Percentiles rank a stretch among this genome's conserved stretches.
These are phyloP conservation scores for Coracopsis vasa DNA, from an alignment of 2,113 vertebrate species.

Conservation along the genomic window DNA sequence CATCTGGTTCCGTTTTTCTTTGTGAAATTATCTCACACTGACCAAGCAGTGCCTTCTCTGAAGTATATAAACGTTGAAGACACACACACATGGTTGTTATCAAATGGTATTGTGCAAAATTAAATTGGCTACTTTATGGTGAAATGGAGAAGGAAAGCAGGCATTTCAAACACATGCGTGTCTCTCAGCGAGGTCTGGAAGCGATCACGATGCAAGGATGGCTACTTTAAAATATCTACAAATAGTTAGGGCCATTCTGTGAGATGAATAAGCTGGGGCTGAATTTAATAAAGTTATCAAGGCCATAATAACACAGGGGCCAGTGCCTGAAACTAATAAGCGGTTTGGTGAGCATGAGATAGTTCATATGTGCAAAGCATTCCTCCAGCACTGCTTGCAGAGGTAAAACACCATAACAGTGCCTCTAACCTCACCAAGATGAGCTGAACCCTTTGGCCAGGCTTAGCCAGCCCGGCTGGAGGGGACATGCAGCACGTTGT, in stretches of 20 bases:
- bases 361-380: conserved; percentile 67
- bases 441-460: conserved; percentile 13
- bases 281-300: conserved; percentile 77
- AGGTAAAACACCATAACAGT: conserved; percentile 43
- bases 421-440: conserved; percentile 51
- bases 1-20: conserved; percentile 79
- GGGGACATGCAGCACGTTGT: neutral
- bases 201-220: conserved; percentile 66
- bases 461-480: neutral
- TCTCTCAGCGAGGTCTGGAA: conserved; percentile 73
- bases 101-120: conserved; percentile 80
- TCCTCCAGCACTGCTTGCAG: conserved; percentile 42
- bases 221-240: conserved; percentile 79
- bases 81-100: conserved; percentile 82
- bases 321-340: conserved; percentile 73
- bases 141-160: conserved; percentile 75
- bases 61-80: conserved; percentile 77
- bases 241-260: conserved; percentile 53
- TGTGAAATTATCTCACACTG: conserved; percentile 82
- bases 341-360: conserved; percentile 69
- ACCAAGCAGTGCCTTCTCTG: conserved; percentile 78
- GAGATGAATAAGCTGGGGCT: conserved; percentile 65
- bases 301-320: conserved; percentile 65
- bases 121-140: conserved; percentile 81
- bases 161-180: conserved; percentile 75